These are phyloP conservation scores for Polia nebulosa DNA, from an alignment of 2,888 invertebrate genomes.

Conservation along the genomic window DNA sequence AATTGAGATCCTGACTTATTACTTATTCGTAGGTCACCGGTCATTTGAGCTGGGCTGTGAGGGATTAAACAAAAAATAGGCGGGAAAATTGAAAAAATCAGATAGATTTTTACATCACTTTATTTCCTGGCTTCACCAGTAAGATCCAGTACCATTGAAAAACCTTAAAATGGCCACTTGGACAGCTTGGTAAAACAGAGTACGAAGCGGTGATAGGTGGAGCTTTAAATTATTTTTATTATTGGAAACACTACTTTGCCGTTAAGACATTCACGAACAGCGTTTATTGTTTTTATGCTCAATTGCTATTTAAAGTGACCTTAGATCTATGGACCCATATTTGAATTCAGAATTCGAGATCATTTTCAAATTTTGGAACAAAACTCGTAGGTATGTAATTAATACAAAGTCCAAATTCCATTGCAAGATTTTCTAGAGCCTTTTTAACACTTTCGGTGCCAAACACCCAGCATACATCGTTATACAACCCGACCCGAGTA, in stretches of 20 bases:
- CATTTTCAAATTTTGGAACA: no score
- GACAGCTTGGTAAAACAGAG: conserved; percentile 7
- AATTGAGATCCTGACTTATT: no score
- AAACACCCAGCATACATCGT: no score
- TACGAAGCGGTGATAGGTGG: background rate
- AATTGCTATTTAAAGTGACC: background rate
- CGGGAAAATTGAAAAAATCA: conserved; percentile 11
- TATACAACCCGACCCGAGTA: no score
- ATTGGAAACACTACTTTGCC: background rate
- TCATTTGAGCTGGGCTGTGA: background rate
- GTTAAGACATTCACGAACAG: background rate
- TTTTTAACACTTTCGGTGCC: no score
- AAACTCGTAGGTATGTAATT: no score
- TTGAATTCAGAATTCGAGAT: no score
- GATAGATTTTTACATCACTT: conserved; percentile 54
- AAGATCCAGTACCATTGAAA: conserved; percentile 45
- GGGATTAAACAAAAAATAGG: background rate
- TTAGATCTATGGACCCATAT: background rate
- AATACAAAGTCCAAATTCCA: no score
- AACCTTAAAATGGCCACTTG: conserved; percentile 33
- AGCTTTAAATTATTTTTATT: background rate
- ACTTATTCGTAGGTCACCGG: no score
- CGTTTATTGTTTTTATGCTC: background rate
- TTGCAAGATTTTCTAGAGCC: no score
- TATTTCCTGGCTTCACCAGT: conserved; percentile 57